These are phyloP conservation scores for Coleophora flavipennella DNA, from an alignment of 2,888 invertebrate genomes.

Conservation along the genomic window DNA sequence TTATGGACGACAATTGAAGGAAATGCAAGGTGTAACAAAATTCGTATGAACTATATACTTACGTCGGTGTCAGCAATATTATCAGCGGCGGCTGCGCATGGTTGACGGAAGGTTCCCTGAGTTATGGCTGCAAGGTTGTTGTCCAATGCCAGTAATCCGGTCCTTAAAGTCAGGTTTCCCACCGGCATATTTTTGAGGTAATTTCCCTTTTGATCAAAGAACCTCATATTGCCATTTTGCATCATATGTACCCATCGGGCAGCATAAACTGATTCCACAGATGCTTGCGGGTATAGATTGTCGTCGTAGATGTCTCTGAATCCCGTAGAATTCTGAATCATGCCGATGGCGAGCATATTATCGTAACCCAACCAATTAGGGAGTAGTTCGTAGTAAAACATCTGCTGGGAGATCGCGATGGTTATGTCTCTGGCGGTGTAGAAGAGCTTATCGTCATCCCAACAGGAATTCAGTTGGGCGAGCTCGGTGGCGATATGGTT, in stretches of 20 bases:
- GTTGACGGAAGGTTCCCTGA: slow-evolving; percentile 27
- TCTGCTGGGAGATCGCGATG: slow-evolving; percentile 29
- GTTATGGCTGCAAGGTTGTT: slow-evolving; percentile 23
- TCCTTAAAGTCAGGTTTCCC: slow-evolving; percentile 27
- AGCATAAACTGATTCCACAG: slow-evolving; percentile 27
- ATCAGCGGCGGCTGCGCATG: slow-evolving; percentile 16
- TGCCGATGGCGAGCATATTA: slow-evolving; percentile 27
- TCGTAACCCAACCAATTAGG: slow-evolving; percentile 31
- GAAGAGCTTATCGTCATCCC: slow-evolving; percentile 35
- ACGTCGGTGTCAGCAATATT: slow-evolving; percentile 3
- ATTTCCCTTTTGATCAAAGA: slow-evolving; percentile 25
- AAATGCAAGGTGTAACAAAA: too few relatives aligned
- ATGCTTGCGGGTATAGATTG: slow-evolving; percentile 24
- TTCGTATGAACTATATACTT: too few relatives aligned
- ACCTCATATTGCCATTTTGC: slow-evolving; percentile 23
- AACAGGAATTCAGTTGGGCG: slow-evolving; percentile 32
- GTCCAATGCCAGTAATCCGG: slow-evolving; percentile 23
- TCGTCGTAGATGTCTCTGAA: slow-evolving; percentile 34
- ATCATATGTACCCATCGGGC: slow-evolving; percentile 15
- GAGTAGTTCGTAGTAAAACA: slow-evolving; percentile 33
- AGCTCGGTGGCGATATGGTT: slow-evolving; percentile 30
- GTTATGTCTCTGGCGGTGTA: slow-evolving; percentile 34
- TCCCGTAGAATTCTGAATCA: slow-evolving; percentile 20
- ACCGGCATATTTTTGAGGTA: slow-evolving; percentile 24
- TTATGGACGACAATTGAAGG: too few relatives aligned